Base-by-base conservation (phyloP, 2,888 invertebrate species). In the Syrista parreyssii region DNA sequence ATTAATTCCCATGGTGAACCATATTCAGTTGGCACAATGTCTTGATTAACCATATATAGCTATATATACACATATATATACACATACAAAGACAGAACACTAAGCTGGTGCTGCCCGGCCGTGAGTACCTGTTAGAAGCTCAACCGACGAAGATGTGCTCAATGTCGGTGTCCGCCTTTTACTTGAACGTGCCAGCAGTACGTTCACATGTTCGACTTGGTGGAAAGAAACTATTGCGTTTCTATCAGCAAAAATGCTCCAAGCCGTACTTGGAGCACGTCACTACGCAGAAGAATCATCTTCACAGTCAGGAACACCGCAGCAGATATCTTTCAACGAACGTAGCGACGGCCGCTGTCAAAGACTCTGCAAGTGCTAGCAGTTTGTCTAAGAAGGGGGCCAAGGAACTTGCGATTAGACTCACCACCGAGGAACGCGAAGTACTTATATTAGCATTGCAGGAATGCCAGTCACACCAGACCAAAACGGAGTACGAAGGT, bases 401-500 rank as follows among this genome's bases (percentile, higher is more conserved):
- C 0, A 94, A 95, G 84, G 96, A 96, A 87, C 92, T 97, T 74
- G 94, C 96, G 11, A 91, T 95, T 68, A 94, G 95, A 85, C 92
- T 97, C 68, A 96, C 95, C 68, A 93, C 94, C 76, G 95, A 95
- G 75, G 97, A 97, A 89, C 93, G 97, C 75, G 93, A 93, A 84
- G 92, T 95, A 83, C 92, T 97, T 74, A 93, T 95, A 79, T 91
- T 92, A 73, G 96, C 96, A 1, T 91, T 97, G 72, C 94, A 95
- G 84, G 95, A 96, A 89, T 95, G 94, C 88, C 95, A 96, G 87
- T 96, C 96, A 0, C 94, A 95, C 86, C 93, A 94, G 87, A 93
- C 95, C 78, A 96, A 96, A 91, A 95, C 96, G 79, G 95, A 95
- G 88, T 96, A 95, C 88, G 96, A 96, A 94, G 96, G 97, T 96